Conservation (phyloP, 37 sponge, comb jelly and placozoan species). For the Beroe ovata region DNA sequence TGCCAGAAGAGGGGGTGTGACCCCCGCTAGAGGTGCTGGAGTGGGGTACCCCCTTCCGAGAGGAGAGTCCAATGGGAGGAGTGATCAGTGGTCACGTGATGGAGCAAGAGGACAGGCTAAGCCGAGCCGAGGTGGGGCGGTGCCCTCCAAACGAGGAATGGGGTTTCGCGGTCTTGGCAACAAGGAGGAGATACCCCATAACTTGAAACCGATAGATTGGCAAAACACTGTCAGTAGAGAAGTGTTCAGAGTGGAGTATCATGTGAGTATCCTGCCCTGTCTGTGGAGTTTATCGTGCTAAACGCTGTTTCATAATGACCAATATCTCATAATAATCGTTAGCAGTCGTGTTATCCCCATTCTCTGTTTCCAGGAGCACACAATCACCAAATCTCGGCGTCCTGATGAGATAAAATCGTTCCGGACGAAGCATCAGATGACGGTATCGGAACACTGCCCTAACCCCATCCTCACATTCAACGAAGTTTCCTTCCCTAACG, state of each 20-base stretch:
- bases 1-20: neutral
- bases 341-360: neutral
- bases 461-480: constrained; percentile 80
- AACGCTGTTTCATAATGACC: too few species aligned
- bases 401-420: neutral
- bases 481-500: constrained; percentile 80
- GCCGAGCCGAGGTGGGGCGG: neutral
- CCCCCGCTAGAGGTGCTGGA: neutral
- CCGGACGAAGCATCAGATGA: neutral
- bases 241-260: constrained; percentile 6
- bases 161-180: constrained; percentile 41
- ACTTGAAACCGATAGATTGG: constrained; percentile 42
- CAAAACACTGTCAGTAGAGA: neutral
- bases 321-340: too few species aligned
- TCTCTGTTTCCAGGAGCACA: neutral
- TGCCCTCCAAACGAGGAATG: neutral
- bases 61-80: neutral
- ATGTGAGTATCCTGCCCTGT: neutral
- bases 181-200: constrained; percentile 61
- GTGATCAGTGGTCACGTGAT: neutral
- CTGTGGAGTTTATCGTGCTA: too few species aligned
- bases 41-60: neutral
- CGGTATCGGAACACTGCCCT: constrained; percentile 67
- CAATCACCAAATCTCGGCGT: neutral
- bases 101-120: neutral